Evolutionary conservation across 1,140 invertebrate species (phyloP), one percentile per base, ranked within the genome.

Genomic region (Physella acuta): DNA sequence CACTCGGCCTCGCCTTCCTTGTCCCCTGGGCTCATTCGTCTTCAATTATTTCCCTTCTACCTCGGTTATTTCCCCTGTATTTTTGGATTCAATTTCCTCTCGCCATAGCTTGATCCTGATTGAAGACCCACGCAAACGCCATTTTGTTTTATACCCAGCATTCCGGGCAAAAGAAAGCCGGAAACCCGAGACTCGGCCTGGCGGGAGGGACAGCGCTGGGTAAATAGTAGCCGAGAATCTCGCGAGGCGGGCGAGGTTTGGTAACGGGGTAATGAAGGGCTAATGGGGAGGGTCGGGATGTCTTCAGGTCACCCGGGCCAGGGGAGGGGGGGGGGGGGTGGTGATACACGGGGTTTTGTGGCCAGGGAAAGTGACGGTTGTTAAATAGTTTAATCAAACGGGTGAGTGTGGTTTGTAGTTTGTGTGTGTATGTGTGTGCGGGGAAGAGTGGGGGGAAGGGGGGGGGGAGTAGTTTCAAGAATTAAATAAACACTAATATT

Each of bases 141-240:
- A 20, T 52, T 64, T 64, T 64, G 62, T 53, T 64, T 64, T 64
- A 64, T 34, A 52, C 31, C 28, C 2, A 1, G 16, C 2, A 20
- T n/a, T 58, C 28, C 1, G 5, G 24, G 5, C 52, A 4, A 53
- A 24, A 26, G 5, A 56, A 56, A 56, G n/a, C n/a, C n/a, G n/a
- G n/a, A n/a, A n/a, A n/a, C n/a, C n/a, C n/a, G n/a, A n/a, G n/a
- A n/a, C n/a, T n/a, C n/a, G n/a, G n/a, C n/a, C n/a, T n/a, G n/a
- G n/a, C n/a, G n/a, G 8, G 39, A 44, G 39, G 39, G 39, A 44
- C 39, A 44, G 20, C 8, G 39, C 39, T 11, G 20, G 39, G 20
- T 8, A 44, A 44, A 44, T 44, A 44, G 8, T 44, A 44, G 8
- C 8, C 39, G 8, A 20, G 8, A 20, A 44, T 11, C 8, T 11